These are phyloP conservation scores for Gambusia holbrooki DNA, from an alignment of 2,113 vertebrate species.

Conservation along the genomic window DNA sequence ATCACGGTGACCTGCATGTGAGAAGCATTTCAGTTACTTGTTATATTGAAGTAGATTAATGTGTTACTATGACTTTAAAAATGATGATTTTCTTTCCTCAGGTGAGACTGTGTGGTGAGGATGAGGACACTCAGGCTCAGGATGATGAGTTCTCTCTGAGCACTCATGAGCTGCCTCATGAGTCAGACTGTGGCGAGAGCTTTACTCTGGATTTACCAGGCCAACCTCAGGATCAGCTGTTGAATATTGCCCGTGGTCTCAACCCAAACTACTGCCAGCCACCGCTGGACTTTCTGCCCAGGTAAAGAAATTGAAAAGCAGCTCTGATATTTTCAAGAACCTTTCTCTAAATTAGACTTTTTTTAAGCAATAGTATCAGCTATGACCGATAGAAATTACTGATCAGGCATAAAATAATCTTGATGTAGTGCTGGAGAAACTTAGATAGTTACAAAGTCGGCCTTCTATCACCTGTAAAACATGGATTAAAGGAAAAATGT, in stretches of 20 bases:
- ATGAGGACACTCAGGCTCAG: slow-evolving; percentile 86
- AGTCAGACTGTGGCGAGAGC: slow-evolving; percentile 92
- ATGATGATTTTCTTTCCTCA: slow-evolving; percentile 42
- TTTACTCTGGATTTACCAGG: slow-evolving; percentile 88
- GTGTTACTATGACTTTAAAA: not conserved
- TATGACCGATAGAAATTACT: too few species aligned
- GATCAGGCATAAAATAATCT: too few species aligned
- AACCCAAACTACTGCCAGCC: slow-evolving; percentile 69
- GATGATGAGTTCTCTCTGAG: slow-evolving; percentile 92
- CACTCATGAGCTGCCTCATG: slow-evolving; percentile 87
- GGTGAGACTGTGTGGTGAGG: slow-evolving; percentile 83
- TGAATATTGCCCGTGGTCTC: slow-evolving; percentile 37
- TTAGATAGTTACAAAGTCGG: too few species aligned
- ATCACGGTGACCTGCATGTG: slow-evolving; percentile 58
- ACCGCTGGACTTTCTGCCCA: slow-evolving; percentile 81
- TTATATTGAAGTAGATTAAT: not conserved
- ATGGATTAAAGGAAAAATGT: too few species aligned
- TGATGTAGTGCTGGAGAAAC: too few species aligned
- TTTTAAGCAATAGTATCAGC: too few species aligned
- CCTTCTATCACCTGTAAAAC: too few species aligned
- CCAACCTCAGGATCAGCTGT: slow-evolving; percentile 53
- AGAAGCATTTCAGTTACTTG: not conserved
- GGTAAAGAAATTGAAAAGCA: slow-evolving; percentile 70
- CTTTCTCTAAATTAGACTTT: too few species aligned
- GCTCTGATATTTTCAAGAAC: not conserved